Conservation (phyloP, 2,888 invertebrate species). For the Trissoscelio sp. region DNA sequence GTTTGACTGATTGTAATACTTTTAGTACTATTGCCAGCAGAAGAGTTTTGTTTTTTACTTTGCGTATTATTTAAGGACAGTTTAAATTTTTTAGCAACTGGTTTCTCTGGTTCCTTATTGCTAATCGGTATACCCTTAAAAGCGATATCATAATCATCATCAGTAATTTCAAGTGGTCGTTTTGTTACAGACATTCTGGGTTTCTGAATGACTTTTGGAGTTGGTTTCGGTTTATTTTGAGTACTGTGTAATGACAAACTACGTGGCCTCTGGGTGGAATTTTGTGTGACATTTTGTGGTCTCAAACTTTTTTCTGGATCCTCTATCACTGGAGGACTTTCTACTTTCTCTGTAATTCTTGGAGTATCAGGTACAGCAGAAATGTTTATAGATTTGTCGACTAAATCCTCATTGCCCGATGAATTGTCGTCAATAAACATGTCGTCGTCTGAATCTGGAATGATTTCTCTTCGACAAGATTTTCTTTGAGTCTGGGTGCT, state of each 20-base stretch:
- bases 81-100: conserved; percentile 8
- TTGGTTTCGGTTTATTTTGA: background rate
- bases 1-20: background rate
- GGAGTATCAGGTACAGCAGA: background rate
- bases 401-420: background rate
- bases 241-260: background rate
- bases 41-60: background rate
- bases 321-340: background rate
- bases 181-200: conserved; percentile 15
- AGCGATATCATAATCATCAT: conserved; percentile 29
- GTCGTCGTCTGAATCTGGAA: conserved; percentile 74
- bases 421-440: conserved; percentile 69
- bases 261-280: background rate
- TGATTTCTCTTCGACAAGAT: conserved; percentile 8
- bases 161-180: background rate
- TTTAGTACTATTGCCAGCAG: no score
- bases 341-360: no score
- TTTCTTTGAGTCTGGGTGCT: background rate
- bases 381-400: conserved; percentile 12
- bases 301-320: background rate
- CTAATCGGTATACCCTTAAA: conserved; percentile 7
- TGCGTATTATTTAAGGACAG: conserved; percentile 2
- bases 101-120: background rate
- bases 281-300: background rate
- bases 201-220: background rate